phyloP scores from a whole-genome alignment of 2,888 invertebrate species.

The Polydrusus cervinus region DNA sequence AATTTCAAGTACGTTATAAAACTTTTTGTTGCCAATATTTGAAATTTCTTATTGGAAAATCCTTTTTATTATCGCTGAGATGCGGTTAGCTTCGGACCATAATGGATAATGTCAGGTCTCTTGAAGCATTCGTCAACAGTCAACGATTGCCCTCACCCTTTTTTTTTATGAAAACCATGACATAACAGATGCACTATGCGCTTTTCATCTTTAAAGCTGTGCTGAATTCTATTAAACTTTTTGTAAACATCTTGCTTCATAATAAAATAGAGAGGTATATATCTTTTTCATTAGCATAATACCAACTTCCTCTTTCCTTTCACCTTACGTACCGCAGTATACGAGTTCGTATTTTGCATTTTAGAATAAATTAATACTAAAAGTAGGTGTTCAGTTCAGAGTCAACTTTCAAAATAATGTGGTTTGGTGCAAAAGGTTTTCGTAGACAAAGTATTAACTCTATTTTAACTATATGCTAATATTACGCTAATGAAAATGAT shows the following conservation, averaged over 20 bases:
- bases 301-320: slow-evolving; percentile 2
- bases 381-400: slow-evolving; percentile 2
- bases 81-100: too few relatives aligned
- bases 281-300: not conserved
- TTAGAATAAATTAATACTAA: not conserved
- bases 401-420: not conserved
- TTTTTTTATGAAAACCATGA: too few relatives aligned
- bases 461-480: not conserved
- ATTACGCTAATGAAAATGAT: too few relatives aligned
- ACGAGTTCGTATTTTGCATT: not conserved
- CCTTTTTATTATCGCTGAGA: too few relatives aligned
- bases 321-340: not conserved
- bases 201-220: too few relatives aligned
- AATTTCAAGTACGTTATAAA: too few relatives aligned
- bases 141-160: too few relatives aligned
- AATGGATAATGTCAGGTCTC: too few relatives aligned
- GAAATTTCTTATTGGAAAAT: too few relatives aligned
- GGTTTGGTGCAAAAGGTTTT: not conserved
- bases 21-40: too few relatives aligned
- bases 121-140: too few relatives aligned
- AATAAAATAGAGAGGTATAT: not conserved
- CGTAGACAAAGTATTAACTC: not conserved
- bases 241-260: not conserved
- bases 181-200: too few relatives aligned
- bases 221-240: not conserved